phyloP scores from a whole-genome alignment of 2,113 vertebrate species.

The Athene noctua region DNA sequence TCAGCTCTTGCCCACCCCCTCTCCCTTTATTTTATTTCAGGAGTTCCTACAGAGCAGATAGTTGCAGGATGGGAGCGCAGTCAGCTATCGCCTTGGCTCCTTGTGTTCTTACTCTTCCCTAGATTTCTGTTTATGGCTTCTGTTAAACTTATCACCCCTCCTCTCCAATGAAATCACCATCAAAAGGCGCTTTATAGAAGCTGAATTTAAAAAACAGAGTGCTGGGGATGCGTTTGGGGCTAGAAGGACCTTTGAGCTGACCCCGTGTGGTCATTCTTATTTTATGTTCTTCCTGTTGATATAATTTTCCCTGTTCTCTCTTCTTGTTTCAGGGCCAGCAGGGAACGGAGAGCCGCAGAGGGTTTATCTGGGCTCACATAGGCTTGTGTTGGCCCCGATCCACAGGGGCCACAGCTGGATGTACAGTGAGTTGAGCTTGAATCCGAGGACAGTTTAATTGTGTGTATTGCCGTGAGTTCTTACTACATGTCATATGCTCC shows the following conservation, averaged over 20 bases:
- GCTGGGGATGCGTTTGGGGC: not conserved
- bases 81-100: not conserved
- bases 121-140: not conserved
- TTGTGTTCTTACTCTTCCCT: not conserved
- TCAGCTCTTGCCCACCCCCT: not conserved
- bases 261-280: constrained; percentile 18
- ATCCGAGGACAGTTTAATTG: not conserved
- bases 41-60: not conserved
- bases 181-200: not conserved
- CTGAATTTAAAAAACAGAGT: not conserved
- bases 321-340: not conserved
- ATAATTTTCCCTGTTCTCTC: not conserved
- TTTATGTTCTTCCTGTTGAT: constrained; percentile 4
- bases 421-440: not conserved
- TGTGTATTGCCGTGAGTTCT: not conserved
- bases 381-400: not conserved
- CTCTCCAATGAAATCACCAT: not conserved
- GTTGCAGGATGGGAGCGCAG: not conserved
- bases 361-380: not conserved
- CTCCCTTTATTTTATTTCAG: not conserved
- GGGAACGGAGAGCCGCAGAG: not conserved
- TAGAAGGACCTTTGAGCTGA: constrained; percentile 1
- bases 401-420: accelerated
- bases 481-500: not conserved
- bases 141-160: not conserved